Percentiles rank a stretch among this genome's conserved stretches.
Evolutionary conservation across 2,113 vertebrate genomes (phyloP).

Genomic region (Physeter macrocephalus): DNA sequence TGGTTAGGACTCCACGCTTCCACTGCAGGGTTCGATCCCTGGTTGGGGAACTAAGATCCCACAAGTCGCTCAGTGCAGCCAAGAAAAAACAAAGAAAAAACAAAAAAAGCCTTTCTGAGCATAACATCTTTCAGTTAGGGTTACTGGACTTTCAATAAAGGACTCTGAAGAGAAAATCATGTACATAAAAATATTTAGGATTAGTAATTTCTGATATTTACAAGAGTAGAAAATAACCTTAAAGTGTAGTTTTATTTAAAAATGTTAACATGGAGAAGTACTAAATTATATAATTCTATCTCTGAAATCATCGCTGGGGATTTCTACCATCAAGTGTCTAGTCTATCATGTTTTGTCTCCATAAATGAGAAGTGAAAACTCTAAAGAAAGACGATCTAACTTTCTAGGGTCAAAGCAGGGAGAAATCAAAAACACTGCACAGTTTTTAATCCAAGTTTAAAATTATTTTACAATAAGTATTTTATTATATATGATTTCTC

Average conservation of each 20-base stretch:
- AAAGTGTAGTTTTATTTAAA: constrained; percentile 37
- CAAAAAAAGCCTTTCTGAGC: not conserved
- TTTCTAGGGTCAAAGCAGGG: not conserved
- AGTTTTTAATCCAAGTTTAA: not conserved
- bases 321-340: not conserved
- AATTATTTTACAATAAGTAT: not conserved
- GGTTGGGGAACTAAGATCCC: not conserved
- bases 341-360: not conserved
- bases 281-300: not conserved
- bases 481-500: not conserved
- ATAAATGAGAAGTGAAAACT: not conserved
- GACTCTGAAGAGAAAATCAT: not conserved
- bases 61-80: not conserved
- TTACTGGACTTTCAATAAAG: not conserved
- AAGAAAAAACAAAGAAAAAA: not conserved
- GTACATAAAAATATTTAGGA: not conserved
- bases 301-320: not conserved
- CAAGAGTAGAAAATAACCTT: constrained; percentile 17
- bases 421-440: not conserved
- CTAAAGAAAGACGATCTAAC: not conserved
- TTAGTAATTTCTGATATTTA: constrained; percentile 47
- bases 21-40: not conserved
- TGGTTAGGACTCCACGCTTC: not conserved
- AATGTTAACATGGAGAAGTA: not conserved
- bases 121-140: not conserved